Evolutionary conservation across 2,113 vertebrate species (phyloP).

Genomic region (Heterochromis multidens): DNA sequence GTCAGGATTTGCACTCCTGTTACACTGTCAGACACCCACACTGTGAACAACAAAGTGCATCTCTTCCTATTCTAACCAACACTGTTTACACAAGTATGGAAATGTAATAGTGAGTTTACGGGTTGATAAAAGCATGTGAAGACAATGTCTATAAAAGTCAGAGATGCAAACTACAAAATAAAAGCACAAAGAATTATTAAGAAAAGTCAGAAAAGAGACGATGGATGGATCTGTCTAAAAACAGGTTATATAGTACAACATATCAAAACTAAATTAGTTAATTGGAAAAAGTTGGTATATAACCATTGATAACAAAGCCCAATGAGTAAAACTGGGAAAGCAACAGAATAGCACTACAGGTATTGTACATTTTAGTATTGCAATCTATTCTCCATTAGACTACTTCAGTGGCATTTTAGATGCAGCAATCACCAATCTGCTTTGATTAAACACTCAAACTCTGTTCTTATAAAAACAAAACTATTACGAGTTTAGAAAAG

Average conservation of each 20-base stretch:
- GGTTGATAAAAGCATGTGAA: slow-evolving; percentile 1
- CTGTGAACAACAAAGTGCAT: slow-evolving; percentile 4
- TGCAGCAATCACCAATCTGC: no score
- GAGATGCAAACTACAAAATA: background rate
- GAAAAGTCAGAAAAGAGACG: no score
- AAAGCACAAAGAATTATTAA: background rate
- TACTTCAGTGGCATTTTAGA: no score
- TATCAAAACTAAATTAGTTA: background rate
- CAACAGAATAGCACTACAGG: background rate
- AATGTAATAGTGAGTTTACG: background rate
- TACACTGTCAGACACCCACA: slow-evolving; percentile 40
- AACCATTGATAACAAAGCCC: background rate
- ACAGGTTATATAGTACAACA: background rate
- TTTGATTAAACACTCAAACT: no score
- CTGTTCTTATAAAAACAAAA: background rate
- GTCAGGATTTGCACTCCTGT: slow-evolving; percentile 45
- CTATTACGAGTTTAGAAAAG: background rate
- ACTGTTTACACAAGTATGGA: background rate
- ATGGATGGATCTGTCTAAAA: background rate
- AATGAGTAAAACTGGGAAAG: background rate
- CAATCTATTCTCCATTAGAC: no score
- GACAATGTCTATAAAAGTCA: background rate
- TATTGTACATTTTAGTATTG: no score
- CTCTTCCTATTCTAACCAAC: background rate
- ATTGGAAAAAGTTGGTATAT: background rate